phyloP scores from a whole-genome alignment of 2,888 invertebrate genomes.

The Leptopterna dolabrata region DNA sequence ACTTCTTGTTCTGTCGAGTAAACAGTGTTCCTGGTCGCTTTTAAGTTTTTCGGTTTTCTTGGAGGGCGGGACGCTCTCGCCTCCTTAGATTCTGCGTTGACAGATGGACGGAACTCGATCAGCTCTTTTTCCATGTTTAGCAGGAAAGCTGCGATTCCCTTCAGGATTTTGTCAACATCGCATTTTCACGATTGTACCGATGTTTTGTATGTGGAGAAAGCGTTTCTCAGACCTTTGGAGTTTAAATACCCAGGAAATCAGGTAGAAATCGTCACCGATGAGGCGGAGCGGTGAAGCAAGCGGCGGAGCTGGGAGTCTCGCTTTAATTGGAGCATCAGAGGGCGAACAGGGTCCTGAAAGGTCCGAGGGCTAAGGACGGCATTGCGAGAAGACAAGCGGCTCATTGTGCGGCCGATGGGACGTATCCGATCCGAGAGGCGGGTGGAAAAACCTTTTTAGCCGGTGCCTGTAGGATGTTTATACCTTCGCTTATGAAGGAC shows the following conservation, averaged over 20 bases:
- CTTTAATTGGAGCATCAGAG: slow-evolving; percentile 35
- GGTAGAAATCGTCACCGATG: background rate
- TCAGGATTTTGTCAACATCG: too few relatives aligned
- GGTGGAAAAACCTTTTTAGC: slow-evolving; percentile 37
- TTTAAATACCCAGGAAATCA: background rate
- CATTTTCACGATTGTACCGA: background rate
- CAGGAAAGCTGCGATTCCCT: too few relatives aligned
- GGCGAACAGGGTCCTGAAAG: background rate
- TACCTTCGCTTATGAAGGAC: slow-evolving; percentile 37
- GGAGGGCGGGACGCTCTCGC: too few relatives aligned
- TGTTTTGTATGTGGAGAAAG: background rate
- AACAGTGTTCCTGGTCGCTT: too few relatives aligned
- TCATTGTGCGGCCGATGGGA: slow-evolving; percentile 14
- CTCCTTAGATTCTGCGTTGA: too few relatives aligned
- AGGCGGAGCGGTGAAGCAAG: background rate
- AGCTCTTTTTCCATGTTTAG: too few relatives aligned
- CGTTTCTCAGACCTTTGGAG: background rate
- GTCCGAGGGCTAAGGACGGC: slow-evolving; percentile 21
- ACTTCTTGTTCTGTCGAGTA: too few relatives aligned
- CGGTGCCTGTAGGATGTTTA: slow-evolving; percentile 30
- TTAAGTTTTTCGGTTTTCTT: too few relatives aligned
- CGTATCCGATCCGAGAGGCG: slow-evolving; percentile 18
- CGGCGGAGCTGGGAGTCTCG: background rate
- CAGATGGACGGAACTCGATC: too few relatives aligned
- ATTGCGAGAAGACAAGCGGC: slow-evolving; percentile 35